Percentiles rank a stretch among this genome's conserved stretches.
phyloP scores from a whole-genome alignment of 2,797 vertebrate species.

The Falco biarmicus region DNA sequence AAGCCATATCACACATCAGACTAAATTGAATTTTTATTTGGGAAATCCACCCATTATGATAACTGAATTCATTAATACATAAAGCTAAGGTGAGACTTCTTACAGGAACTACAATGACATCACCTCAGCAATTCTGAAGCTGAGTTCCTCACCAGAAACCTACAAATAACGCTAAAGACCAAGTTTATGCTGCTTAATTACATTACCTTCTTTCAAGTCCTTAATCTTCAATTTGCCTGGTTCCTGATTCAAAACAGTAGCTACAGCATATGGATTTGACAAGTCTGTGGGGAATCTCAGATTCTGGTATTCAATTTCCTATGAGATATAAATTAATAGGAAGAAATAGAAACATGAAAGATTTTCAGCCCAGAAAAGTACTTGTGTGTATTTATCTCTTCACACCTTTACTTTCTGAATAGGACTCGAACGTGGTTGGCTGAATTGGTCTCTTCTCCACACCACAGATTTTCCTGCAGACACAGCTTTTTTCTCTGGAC shows the following conservation, averaged over 20 bases:
- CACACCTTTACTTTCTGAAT: conserved; percentile 66
- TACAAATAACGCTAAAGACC: not conserved
- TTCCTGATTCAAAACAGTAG: conserved; percentile 87
- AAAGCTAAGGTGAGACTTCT: not conserved
- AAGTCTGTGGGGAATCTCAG: conserved; percentile 77
- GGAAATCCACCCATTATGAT: not conserved
- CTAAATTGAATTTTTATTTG: not conserved
- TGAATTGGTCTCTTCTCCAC: conserved; percentile 24
- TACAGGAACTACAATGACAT: not conserved
- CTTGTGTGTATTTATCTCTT: not conserved
- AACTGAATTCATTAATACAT: not conserved
- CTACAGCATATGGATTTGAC: conserved; percentile 86
- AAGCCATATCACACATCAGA: not conserved
- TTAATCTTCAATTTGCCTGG: conserved; percentile 82
- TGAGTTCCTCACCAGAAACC: not conserved
- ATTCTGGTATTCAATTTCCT: conserved; percentile 76
- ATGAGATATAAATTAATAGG: conserved; percentile 39
- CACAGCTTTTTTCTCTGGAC: conserved; percentile 25
- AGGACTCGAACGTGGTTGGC: not conserved
- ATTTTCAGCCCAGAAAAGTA: not conserved
- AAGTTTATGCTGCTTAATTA: not conserved
- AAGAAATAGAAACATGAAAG: not conserved
- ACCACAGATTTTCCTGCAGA: conserved; percentile 30
- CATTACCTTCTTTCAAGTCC: conserved; percentile 84
- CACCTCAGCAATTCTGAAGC: not conserved